Conservation (phyloP, 2,888 invertebrate genomes). For the Agriopis marginaria region DNA sequence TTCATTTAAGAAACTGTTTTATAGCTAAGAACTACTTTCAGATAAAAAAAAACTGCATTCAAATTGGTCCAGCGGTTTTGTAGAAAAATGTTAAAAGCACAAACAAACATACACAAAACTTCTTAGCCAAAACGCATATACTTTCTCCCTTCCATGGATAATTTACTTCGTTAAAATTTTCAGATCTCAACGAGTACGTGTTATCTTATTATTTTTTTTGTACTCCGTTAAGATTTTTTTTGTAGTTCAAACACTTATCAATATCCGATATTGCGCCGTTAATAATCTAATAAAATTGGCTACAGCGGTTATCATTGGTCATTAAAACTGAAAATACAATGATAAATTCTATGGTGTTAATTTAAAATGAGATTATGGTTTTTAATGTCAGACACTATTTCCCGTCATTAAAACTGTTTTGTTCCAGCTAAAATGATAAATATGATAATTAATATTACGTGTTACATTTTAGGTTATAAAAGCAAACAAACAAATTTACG, state of each 20-base stretch:
- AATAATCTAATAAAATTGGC: constrained; percentile 36
- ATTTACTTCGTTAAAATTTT: no score
- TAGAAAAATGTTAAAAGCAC: no score
- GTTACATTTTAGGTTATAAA: constrained; percentile 11
- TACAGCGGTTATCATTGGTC: constrained; percentile 45
- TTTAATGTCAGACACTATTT: constrained; percentile 71
- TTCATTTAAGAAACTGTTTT: no score
- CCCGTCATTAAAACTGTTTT: constrained; percentile 78
- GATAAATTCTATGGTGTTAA: constrained; percentile 58
- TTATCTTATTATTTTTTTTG: no score
- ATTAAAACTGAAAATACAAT: constrained; percentile 58
- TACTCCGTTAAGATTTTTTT: background rate
- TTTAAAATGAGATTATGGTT: constrained; percentile 63
- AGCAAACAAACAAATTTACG: background rate
- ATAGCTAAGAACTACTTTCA: no score
- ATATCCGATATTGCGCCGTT: constrained; percentile 22
- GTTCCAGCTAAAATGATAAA: constrained; percentile 65
- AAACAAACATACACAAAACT: no score
- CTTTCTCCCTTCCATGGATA: no score
- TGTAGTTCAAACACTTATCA: constrained; percentile 1
- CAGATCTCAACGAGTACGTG: no score
- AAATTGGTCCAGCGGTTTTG: no score
- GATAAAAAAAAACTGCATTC: no score
- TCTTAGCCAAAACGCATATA: no score
- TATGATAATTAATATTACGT: constrained; percentile 15